Base-by-base conservation (phyloP, 2,113 vertebrate genomes). In the Acrocephalus arundinaceus region DNA sequence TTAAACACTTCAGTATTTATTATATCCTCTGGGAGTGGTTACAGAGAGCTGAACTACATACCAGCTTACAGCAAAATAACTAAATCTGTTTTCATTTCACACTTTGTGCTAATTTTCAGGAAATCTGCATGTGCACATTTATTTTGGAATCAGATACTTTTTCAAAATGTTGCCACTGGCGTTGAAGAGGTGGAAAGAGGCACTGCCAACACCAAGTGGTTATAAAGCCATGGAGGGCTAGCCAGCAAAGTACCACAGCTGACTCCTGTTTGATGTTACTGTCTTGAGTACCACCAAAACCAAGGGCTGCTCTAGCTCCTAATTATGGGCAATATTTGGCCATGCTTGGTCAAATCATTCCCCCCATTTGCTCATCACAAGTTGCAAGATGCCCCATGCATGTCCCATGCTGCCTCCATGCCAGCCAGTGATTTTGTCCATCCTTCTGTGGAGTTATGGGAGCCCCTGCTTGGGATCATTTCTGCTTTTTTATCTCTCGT, bases 21-120 rank as follows among this genome's bases (percentile, higher is more conserved):
- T 82, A 78, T 82, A 76, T 95, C 87, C 89, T 91, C 80, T 54
- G 91, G 75, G 87, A 96, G 23, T 58, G 65, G 78, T 94, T 94
- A 45, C 3, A 3, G 55, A 87, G 48, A 93, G 27, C n/a, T 85
- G 81, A 94, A 61, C 70, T 89, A 72, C 57, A 59, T 48, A 65
- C 57, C 57, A 91, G n/a, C 52, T 68, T 85, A 57, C 49, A 87
- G 58, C 70, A 92, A 91, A 94, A 94, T n/a, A 93, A 90, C 72
- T n/a, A 77, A 84, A 89, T 37, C 70, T 91, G 52, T 82, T 95
- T 91, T 87, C 39, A 81, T 92, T 90, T 86, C 83, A 79, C 77
- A 66, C 70, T 82, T 73, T 16, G 10, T 15, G 6, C 52, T 81
- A 87, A 71, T 93, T 79, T 90, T 81, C 84, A 76, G 77, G 61